Conservation (phyloP, 2,888 invertebrate genomes). For the Incurvaria masculella region DNA sequence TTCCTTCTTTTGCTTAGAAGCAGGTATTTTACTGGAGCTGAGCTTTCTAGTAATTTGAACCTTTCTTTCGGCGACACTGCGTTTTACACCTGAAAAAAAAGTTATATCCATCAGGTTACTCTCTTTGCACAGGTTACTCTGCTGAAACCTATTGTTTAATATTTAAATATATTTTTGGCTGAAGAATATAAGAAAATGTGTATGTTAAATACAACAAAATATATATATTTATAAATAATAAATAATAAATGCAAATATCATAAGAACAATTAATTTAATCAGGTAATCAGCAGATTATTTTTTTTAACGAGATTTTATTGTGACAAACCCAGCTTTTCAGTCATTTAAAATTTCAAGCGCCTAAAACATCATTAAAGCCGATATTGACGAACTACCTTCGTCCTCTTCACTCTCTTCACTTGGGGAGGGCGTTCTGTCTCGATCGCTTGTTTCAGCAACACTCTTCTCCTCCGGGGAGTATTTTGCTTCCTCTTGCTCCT, state of each 20-base stretch:
- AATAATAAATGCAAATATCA: too few species aligned
- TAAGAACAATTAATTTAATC: too few species aligned
- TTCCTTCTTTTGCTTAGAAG: conserved; percentile 70
- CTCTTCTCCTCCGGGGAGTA: conserved; percentile 79
- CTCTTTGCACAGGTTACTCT: too few species aligned
- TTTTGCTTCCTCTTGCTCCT: conserved; percentile 65
- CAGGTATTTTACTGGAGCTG: conserved; percentile 68
- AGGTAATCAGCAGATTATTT: too few species aligned
- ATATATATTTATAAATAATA: too few species aligned
- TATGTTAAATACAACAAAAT: too few species aligned
- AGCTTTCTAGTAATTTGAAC: conserved; percentile 72
- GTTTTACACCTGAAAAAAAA: conserved; percentile 50
- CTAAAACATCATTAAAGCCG: conserved; percentile 4
- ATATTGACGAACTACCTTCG: conserved; percentile 30
- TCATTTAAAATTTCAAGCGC: background rate
- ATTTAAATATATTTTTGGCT: too few species aligned
- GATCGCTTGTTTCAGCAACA: conserved; percentile 64
- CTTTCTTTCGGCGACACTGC: conserved; percentile 72
- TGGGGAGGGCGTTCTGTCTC: conserved; percentile 42
- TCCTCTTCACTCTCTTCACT: conserved; percentile 55
- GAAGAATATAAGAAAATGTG: too few species aligned
- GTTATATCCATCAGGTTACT: too few species aligned
- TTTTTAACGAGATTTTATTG: background rate
- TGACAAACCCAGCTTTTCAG: background rate
- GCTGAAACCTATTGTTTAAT: too few species aligned